Base-by-base conservation (phyloP, 1,140 invertebrate genomes). In the Archivesica marissinica region DNA sequence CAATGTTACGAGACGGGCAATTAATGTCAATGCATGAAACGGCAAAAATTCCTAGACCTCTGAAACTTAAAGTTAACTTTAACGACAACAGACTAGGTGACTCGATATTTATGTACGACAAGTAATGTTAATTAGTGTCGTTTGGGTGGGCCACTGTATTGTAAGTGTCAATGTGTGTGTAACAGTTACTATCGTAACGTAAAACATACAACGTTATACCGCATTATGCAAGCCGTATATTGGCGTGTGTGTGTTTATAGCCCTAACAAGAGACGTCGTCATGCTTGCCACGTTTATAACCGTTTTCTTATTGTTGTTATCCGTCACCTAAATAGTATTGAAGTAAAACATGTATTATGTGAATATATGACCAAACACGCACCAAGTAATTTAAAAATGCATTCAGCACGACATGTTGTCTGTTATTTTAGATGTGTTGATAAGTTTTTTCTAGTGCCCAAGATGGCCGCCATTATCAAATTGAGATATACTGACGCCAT, bases 41-140 rank as follows among this genome's bases (percentile, higher is more conserved):
- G 41, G 41, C 68, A 72, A 72, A 72, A 72, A 72, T 33, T 33
- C 20, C 20, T n/a, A 64, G 39, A 25, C 68, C 68, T 41, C 68
- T 72, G 33, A 72, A 64, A 72, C 23, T 72, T 50, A 72, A 72
- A 72, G 39, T 72, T 72, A 44, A 72, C 41, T 72, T 72, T 72
- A 72, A 72, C 68, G 39, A 72, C 68, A 72, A 72, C 50, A 72
- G 78, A 81, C 78, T 38, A 52, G 28, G 41, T 70, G 78, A 70
- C 78, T 81, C 78, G 61, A 50, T 52, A 47, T 39, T 33, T 52
- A 81, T 81, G 78, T 81, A 61, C 23, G 25, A 81, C 78, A 81
- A 81, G 78, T 38, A 66, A 68, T 81, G 78, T 81, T 81, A 81
- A 81, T 81, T 81, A 81, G 64, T 81, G 28, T 50, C 39, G 15